A percentile compares a stretch with the other conserved stretches of the same genome.
These are phyloP conservation scores for Oncorhynchus nerka DNA, from an alignment of 2,113 vertebrate species.

Conservation along the genomic window DNA sequence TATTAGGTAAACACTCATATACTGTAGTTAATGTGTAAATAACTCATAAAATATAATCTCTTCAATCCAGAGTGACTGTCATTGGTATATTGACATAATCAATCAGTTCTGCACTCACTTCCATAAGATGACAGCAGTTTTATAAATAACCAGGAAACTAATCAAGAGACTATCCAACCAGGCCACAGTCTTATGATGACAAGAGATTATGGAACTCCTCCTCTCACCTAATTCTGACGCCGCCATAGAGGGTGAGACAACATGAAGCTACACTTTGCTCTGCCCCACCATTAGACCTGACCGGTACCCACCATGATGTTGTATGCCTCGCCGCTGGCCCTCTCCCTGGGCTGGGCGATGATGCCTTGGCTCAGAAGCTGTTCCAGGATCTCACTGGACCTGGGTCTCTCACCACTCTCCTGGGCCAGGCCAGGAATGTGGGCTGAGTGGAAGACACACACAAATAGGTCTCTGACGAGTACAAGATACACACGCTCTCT, in stretches of 20 bases:
- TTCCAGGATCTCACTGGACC: slow-evolving; percentile 81
- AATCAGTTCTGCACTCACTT: background rate
- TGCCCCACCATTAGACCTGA: background rate
- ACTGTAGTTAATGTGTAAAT: background rate
- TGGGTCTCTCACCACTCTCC: slow-evolving; percentile 60
- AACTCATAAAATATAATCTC: no score
- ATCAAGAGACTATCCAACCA: no score
- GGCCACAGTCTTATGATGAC: no score
- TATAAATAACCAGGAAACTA: background rate
- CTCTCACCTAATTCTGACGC: no score
- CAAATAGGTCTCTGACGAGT: background rate
- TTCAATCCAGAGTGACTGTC: slow-evolving; percentile 19
- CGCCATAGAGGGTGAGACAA: no score
- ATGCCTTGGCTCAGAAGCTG: slow-evolving; percentile 82
- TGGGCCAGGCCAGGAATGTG: slow-evolving; percentile 37
- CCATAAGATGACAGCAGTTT: background rate
- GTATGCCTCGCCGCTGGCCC: slow-evolving; percentile 65
- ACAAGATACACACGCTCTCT: background rate
- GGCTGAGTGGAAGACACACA: slow-evolving; percentile 17
- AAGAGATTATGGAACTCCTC: no score
- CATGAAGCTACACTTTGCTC: background rate
- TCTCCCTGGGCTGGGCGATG: slow-evolving; percentile 59
- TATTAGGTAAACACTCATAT: slow-evolving; percentile 7
- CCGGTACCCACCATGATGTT: slow-evolving; percentile 71
- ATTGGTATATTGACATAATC: no score